Evolutionary conservation across 2,113 vertebrate genomes (phyloP).

Genomic region (Gasterosteus aculeatus): DNA sequence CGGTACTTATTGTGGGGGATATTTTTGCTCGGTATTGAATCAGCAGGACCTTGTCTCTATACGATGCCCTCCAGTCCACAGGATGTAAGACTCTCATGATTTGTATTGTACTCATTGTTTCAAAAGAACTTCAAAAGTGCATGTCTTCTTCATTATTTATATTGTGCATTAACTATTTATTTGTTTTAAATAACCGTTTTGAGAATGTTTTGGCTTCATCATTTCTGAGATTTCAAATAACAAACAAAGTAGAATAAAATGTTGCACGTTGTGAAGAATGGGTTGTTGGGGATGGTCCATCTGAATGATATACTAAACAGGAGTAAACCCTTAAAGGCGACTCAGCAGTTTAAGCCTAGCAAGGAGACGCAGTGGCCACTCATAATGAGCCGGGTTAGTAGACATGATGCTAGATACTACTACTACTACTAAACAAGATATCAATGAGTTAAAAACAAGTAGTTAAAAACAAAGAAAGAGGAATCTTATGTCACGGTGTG

Average conservation of each 20-base stretch:
- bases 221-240: background rate
- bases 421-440: background rate
- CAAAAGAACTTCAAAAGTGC: constrained; percentile 5
- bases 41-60: constrained; percentile 15
- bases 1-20: background rate
- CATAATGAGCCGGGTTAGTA: constrained; percentile 23
- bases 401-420: constrained; percentile 13
- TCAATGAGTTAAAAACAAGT: constrained; percentile 2
- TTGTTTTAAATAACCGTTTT: background rate
- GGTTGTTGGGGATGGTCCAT: background rate
- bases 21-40: constrained; percentile 11
- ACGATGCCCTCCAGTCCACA: background rate
- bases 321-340: background rate
- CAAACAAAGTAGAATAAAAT: background rate
- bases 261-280: too few relatives aligned
- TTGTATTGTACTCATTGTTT: constrained; percentile 17
- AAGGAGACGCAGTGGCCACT: background rate
- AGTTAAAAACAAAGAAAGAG: too few relatives aligned
- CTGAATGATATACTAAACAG: background rate
- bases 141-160: constrained; percentile 19
- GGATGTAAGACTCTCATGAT: background rate
- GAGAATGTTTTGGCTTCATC: background rate
- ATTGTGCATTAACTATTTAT: background rate
- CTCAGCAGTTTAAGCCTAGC: background rate
- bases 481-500: background rate